Base-by-base conservation (phyloP, 2,888 invertebrate genomes). In the Dryobota labecula region DNA sequence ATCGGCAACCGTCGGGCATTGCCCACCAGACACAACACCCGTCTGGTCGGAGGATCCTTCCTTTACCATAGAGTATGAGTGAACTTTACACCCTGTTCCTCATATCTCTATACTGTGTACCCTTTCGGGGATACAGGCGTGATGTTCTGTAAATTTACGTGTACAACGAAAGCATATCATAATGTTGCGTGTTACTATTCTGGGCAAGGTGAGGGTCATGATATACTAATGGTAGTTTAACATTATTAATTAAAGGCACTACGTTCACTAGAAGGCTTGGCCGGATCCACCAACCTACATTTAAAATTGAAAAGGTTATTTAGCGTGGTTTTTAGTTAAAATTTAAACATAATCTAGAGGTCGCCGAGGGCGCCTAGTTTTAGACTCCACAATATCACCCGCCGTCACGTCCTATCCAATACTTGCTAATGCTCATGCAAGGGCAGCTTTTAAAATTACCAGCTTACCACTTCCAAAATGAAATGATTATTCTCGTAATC, bases 201-300 rank as follows among this genome's bases (percentile, higher is more conserved):
- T 45, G 18, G 18, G 27, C 60, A 60, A 58, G 67, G 56, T 76
- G 41, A 70, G 54, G 62, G 62, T 60, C 69, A 63, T 51, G 47
- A 56, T 41, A 56, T 74, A 56, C 30, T 64, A 63, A 61, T 60
- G 33, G 47, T 5, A 36, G 11, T 45, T 27, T n/a, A 24, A 38
- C 53, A 53, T 69, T 65, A 74, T 58, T 67, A 64, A 63, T 58
- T 8, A 75, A 66, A 65, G 51, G 45, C 30, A 43, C 15, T n/a
- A 30, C 27, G 15, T 41, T 43, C 30, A 51, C 20, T 61, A 11
- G 43, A 77, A 58, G 80, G 81, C 81, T 76, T 70, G 78, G 70
- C 54, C 30, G 13, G 2, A 30, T 24, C 11, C n/a, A 68, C 24
- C 13, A 30, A 64, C 63, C 49, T 63, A 43, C 36, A 43, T 33